A percentile compares a stretch with the other conserved stretches of the same genome.
Evolutionary conservation across 2,888 invertebrate species (phyloP).

Genomic region (Drosophila testacea): DNA sequence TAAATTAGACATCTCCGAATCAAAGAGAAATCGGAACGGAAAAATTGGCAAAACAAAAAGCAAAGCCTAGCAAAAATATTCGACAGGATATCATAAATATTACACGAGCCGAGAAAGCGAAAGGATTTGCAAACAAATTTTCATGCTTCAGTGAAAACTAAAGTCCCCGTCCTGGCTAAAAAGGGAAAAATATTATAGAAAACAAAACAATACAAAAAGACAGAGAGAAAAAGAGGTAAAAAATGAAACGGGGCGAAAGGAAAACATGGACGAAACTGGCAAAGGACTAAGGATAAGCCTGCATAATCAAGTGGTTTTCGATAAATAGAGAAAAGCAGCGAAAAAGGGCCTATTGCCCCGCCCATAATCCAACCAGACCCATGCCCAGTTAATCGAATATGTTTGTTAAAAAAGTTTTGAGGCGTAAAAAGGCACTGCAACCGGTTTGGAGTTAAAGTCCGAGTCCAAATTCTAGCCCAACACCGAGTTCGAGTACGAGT

Average conservation of each 20-base stretch:
- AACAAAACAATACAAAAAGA: slow-evolving; percentile 35
- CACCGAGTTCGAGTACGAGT: not conserved
- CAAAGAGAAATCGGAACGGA: slow-evolving; percentile 36
- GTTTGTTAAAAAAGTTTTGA: slow-evolving; percentile 76
- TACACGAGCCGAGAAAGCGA: slow-evolving; percentile 50
- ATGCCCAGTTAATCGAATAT: slow-evolving; percentile 75
- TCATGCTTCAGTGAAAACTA: slow-evolving; percentile 66
- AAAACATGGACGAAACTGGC: slow-evolving; percentile 47
- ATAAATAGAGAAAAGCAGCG: slow-evolving; percentile 72
- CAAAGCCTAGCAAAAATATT: slow-evolving; percentile 46
- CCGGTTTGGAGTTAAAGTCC: not conserved
- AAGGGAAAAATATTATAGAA: slow-evolving; percentile 38
- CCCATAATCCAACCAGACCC: slow-evolving; percentile 21
- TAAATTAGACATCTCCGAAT: slow-evolving; percentile 62
- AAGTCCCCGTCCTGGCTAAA: slow-evolving; percentile 28
- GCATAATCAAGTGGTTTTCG: slow-evolving; percentile 82
- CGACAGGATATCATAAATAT: slow-evolving; percentile 69
- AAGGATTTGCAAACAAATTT: slow-evolving; percentile 74
- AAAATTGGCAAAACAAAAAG: slow-evolving; percentile 25
- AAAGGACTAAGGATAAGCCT: slow-evolving; percentile 75
- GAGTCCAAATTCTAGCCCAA: too few species aligned
- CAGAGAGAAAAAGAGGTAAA: slow-evolving; percentile 22
- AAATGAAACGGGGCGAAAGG: slow-evolving; percentile 46
- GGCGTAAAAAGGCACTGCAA: slow-evolving; percentile 70
- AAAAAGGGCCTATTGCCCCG: slow-evolving; percentile 44